A percentile compares a stretch with the other conserved stretches of the same genome.
Conservation (phyloP, 2,888 invertebrate genomes). For the Eilema griseolum region DNA sequence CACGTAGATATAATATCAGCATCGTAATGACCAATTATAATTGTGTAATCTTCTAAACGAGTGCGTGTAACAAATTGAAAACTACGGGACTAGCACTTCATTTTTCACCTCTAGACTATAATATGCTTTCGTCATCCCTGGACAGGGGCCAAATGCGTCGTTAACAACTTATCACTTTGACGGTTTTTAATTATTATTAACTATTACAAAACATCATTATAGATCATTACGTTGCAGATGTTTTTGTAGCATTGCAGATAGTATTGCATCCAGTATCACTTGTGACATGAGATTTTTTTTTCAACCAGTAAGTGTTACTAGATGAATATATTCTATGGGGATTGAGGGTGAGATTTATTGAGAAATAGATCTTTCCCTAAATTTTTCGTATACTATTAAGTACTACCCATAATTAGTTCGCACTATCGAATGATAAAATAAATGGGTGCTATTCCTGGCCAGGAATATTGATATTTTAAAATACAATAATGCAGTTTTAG, state of each 20-base stretch:
- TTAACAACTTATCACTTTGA: constrained; percentile 1
- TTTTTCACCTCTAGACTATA: not conserved
- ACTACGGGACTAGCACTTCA: not conserved
- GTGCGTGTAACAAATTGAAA: not conserved
- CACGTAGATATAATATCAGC: not conserved
- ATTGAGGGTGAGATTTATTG: not conserved
- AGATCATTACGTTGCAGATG: not conserved
- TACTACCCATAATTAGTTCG: too few species aligned
- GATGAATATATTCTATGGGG: too few species aligned
- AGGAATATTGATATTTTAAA: too few species aligned
- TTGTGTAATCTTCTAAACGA: constrained; percentile 3
- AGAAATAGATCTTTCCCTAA: too few species aligned
- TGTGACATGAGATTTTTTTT: too few species aligned
- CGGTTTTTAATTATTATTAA: not conserved
- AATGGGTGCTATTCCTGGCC: too few species aligned
- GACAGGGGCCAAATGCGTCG: not conserved
- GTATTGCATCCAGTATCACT: too few species aligned
- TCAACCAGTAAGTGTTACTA: too few species aligned
- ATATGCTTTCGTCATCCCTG: not conserved
- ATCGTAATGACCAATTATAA: constrained; percentile 14
- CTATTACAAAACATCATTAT: not conserved
- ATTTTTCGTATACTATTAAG: too few species aligned
- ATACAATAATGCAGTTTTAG: too few species aligned
- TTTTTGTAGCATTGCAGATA: not conserved
- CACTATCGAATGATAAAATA: too few species aligned